These are phyloP conservation scores for Rhinoptilus africanus DNA, from an alignment of 2,113 vertebrate species.

Conservation along the genomic window DNA sequence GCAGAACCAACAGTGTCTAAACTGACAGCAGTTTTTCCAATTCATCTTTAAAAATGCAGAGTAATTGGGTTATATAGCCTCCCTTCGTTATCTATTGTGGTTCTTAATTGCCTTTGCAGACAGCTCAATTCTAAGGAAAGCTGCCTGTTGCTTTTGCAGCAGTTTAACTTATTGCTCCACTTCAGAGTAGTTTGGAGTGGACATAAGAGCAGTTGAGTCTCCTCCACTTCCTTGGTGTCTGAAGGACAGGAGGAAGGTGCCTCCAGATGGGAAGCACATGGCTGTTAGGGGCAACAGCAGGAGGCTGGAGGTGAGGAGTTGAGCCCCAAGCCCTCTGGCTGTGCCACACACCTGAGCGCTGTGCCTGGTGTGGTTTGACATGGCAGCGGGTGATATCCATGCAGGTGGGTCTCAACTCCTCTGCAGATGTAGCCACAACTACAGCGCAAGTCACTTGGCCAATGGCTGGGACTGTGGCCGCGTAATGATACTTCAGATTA, in stretches of 20 bases:
- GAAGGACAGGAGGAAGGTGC: background rate
- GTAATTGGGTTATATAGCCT: background rate
- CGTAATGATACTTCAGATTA: background rate
- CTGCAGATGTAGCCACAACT: background rate
- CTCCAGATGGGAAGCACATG: fast-evolving
- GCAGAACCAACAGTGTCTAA: background rate
- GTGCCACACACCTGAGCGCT: fast-evolving
- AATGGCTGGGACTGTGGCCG: background rate
- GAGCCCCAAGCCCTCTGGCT: background rate
- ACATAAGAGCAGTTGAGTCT: background rate
- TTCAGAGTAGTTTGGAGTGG: background rate
- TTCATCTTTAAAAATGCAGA: background rate
- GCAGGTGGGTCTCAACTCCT: background rate
- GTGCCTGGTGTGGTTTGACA: too few relatives aligned
- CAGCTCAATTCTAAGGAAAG: background rate
- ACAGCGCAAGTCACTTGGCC: fast-evolving
- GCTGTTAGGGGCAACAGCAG: fast-evolving
- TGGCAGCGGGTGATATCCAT: fast-evolving
- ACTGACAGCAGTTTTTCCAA: background rate
- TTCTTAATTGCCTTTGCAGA: background rate
- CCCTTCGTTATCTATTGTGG: background rate
- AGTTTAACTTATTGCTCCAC: too few relatives aligned
- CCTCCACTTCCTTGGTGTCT: background rate
- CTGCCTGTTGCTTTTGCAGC: background rate
- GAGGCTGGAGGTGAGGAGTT: background rate